Percentiles rank a stretch among this genome's conserved stretches.
These are phyloP conservation scores for Ellobius talpinus DNA, from an alignment of 2,113 vertebrate genomes.

Conservation along the genomic window DNA sequence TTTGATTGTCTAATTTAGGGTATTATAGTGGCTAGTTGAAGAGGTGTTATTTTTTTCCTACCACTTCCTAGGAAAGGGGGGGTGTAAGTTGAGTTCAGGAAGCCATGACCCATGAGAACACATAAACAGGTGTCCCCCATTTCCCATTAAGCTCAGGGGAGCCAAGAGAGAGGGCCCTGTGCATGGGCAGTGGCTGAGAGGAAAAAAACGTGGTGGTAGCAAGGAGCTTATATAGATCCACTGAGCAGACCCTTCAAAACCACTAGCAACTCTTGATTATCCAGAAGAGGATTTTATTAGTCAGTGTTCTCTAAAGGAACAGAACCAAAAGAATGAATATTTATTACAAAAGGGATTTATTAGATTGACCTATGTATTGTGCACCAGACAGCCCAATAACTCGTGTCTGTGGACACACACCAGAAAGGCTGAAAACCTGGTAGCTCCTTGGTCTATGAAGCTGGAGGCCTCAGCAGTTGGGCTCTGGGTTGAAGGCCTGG, in stretches of 20 bases:
- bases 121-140: neutral
- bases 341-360: neutral
- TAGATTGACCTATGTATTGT: neutral
- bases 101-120: neutral
- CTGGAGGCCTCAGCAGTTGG: neutral
- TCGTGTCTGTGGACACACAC: neutral
- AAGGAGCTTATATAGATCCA: neutral
- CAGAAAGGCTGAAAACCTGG: neutral
- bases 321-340: neutral
- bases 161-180: neutral
- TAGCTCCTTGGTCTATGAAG: neutral
- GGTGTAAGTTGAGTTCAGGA: neutral
- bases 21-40: neutral
- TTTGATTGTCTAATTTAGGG: neutral
- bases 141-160: neutral
- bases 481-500: neutral
- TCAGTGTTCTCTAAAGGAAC: neutral
- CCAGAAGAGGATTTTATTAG: neutral
- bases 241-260: neutral
- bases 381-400: accelerated
- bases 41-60: neutral
- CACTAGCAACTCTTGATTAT: neutral
- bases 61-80: neutral
- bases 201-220: neutral
- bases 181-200: neutral